Evolutionary conservation across 2,888 invertebrate genomes (phyloP).

Genomic region (Mechanitis mazaeus): DNA sequence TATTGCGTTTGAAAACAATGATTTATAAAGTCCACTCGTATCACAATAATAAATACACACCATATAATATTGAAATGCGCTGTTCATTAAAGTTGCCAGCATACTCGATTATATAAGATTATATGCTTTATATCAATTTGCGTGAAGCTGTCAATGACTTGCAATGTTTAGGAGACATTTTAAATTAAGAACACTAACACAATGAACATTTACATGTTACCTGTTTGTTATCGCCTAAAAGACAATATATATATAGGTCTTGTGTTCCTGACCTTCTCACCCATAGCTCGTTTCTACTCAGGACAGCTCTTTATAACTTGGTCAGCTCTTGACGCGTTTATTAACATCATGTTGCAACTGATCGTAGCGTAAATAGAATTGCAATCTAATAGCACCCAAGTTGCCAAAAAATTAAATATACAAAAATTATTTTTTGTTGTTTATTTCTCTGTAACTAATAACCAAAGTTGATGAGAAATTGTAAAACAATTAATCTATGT

Average conservation of each 20-base stretch:
- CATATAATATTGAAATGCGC: slow-evolving; percentile 1
- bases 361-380: slow-evolving; percentile 15
- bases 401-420: too few relatives aligned
- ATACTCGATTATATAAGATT: neutral
- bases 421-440: too few relatives aligned
- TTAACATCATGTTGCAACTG: slow-evolving; percentile 9
- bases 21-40: neutral
- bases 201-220: too few relatives aligned
- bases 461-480: too few relatives aligned
- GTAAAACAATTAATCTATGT: too few relatives aligned
- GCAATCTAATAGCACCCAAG: slow-evolving; percentile 4
- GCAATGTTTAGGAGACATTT: too few relatives aligned
- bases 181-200: too few relatives aligned
- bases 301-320: neutral
- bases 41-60: neutral
- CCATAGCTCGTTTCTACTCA: neutral
- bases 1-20: neutral
- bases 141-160: too few relatives aligned
- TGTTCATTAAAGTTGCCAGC: neutral
- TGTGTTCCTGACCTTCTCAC: neutral
- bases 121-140: too few relatives aligned
- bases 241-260: too few relatives aligned
- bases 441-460: too few relatives aligned
- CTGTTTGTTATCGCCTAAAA: too few relatives aligned
- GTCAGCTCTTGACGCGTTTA: slow-evolving; percentile 1